phyloP scores from a whole-genome alignment of 2,888 invertebrate species.

The Netelia virgata region DNA sequence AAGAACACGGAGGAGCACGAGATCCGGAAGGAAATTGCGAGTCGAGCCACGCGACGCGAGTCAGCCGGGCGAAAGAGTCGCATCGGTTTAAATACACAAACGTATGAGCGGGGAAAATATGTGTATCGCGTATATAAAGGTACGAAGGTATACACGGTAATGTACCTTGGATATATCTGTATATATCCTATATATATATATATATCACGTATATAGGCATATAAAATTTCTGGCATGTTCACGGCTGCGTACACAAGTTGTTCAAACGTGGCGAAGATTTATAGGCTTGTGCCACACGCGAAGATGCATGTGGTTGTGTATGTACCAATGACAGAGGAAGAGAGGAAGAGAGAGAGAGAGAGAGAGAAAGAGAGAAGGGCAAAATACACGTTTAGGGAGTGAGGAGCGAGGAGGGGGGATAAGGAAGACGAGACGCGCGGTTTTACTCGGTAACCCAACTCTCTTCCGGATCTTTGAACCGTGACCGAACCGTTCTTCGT shows the following conservation, averaged over 20 bases:
- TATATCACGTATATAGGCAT: not conserved
- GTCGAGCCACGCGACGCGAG: constrained; percentile 50
- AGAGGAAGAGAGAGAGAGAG: not conserved
- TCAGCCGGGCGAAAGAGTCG: constrained; percentile 10
- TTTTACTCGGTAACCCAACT: constrained; percentile 71
- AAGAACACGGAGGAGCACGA: not conserved
- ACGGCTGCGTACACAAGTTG: constrained; percentile 71
- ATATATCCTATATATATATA: not conserved
- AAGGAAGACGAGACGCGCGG: constrained; percentile 57
- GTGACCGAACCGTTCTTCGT: constrained; percentile 70
- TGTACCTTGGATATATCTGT: constrained; percentile 7
- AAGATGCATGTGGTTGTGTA: constrained; percentile 65
- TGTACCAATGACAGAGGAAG: not conserved
- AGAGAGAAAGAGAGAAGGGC: not conserved
- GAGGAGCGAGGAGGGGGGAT: not conserved
- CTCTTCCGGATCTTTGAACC: constrained; percentile 74
- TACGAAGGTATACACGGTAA: constrained; percentile 9
- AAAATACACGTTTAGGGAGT: constrained; percentile 8
- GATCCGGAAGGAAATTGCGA: constrained; percentile 1
- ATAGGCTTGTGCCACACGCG: constrained; percentile 69
- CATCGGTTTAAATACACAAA: constrained; percentile 21
- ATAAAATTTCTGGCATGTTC: constrained; percentile 68
- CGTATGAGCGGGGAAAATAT: constrained; percentile 9
- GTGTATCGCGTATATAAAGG: not conserved
- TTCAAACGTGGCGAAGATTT: constrained; percentile 71